These are phyloP conservation scores for Scolopax rusticola DNA, from an alignment of 2,797 vertebrate genomes.

Conservation along the genomic window DNA sequence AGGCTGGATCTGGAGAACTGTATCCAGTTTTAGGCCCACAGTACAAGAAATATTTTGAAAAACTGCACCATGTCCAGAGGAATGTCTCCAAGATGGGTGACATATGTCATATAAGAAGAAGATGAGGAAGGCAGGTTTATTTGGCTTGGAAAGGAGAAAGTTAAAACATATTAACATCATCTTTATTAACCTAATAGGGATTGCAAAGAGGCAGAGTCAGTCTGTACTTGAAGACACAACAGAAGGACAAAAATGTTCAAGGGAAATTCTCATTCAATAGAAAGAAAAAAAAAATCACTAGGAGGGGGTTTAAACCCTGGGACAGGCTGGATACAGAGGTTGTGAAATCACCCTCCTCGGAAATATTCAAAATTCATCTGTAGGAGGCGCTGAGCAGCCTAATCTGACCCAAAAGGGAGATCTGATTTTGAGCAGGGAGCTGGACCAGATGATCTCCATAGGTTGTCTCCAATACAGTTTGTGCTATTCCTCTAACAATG, in stretches of 20 bases:
- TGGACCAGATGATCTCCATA: background rate
- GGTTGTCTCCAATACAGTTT: background rate
- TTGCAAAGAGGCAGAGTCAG: background rate
- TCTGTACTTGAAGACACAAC: background rate
- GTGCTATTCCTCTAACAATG: background rate
- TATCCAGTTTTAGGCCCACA: background rate
- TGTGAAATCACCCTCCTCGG: background rate
- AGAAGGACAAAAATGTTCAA: background rate
- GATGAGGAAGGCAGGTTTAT: background rate
- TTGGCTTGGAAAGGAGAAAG: background rate
- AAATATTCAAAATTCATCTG: background rate
- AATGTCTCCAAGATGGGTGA: background rate
- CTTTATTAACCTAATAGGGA: background rate
- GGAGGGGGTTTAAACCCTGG: background rate
- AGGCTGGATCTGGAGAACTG: background rate
- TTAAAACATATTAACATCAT: background rate
- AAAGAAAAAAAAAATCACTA: background rate
- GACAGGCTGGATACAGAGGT: background rate
- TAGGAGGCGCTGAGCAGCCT: accelerated
- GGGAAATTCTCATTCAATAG: background rate
- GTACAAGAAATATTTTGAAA: background rate
- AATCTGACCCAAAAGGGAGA: background rate
- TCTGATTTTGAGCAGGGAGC: background rate
- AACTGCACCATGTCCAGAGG: background rate
- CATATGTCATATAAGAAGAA: background rate